Evolutionary conservation across 2,888 invertebrate genomes (phyloP), one percentile per base, ranked within the genome.

Genomic region (Heteropelma amictum): DNA sequence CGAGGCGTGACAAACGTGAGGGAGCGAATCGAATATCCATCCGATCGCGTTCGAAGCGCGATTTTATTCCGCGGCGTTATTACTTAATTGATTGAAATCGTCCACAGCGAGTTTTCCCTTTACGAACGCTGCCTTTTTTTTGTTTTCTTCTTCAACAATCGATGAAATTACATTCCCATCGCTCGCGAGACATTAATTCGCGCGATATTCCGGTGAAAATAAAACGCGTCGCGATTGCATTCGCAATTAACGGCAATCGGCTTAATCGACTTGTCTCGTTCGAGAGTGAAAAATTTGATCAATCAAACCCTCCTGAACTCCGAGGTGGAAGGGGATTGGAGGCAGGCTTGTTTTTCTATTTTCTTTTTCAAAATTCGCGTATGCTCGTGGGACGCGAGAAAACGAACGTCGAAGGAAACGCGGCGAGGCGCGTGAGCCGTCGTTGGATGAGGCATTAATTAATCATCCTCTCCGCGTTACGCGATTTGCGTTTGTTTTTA

Each of bases 31-130:
- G 42, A 28, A 14, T 12, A 42, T 60, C 26, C 19, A 30, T 26
- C 19, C 56, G 38, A 49, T 28, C 38, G 40, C 17, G 21, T 14
- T 17, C 45, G 35, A 69, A 69, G 61, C 26, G 60, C 21, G 40
- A 7, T 33, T 51, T 40, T 28, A 12, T n/a, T 2, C 14, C 21
- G 26, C 28, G 26, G 10, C 35, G 45, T 61, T 54, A 70, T 53
- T 30, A 63, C 54, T 54, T 54, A 61, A 70, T 70, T 61, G 53
- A 70, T 70, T 45, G 45, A 61, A 70, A 61, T 70, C 53, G 33
- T 45, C 53, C 60, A 26, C 35, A 33, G 26, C 8, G 23, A 7
- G 17, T 40, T 30, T 30, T 65, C 33, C 19, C 12, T 49, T 38
- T 21, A n/a, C 8, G n/a, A 23, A 17, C 7, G 5, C 5, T 26